These are phyloP conservation scores for Lepisosteus oculatus DNA, from an alignment of 2,113 vertebrate genomes.

Conservation along the genomic window DNA sequence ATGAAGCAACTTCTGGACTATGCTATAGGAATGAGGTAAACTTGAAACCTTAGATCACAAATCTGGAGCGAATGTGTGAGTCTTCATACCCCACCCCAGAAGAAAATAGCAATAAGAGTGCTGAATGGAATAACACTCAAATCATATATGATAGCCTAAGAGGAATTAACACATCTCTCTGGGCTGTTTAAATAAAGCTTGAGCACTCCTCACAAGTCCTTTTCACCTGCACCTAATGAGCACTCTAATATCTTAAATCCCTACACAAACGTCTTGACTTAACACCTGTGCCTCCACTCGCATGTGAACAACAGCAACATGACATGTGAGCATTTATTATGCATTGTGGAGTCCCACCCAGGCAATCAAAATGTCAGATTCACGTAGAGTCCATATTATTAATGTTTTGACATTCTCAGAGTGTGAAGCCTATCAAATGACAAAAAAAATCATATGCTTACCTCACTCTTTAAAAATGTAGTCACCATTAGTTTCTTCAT, in stretches of 20 bases:
- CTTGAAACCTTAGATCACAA: conserved; percentile 50
- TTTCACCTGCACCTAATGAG: background rate
- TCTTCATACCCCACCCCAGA: conserved; percentile 35
- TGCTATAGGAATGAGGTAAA: conserved; percentile 57
- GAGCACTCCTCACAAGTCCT: background rate
- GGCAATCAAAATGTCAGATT: too few species aligned
- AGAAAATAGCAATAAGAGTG: conserved; percentile 36
- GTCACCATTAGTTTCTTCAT: too few species aligned
- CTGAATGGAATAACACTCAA: conserved; percentile 11
- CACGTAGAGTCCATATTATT: too few species aligned
- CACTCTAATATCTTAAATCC: too few species aligned
- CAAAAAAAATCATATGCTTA: too few species aligned
- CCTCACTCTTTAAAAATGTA: too few species aligned
- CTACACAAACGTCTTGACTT: background rate
- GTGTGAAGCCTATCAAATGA: too few species aligned
- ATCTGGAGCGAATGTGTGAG: conserved; percentile 50
- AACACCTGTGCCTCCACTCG: background rate
- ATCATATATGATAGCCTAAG: background rate
- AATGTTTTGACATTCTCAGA: too few species aligned
- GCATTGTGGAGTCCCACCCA: too few species aligned
- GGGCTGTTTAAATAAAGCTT: background rate
- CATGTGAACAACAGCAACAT: too few species aligned
- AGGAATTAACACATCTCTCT: conserved; percentile 4
- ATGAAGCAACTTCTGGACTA: conserved; percentile 63
- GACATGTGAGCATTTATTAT: too few species aligned